These are phyloP conservation scores for Triplophysa bombifrons DNA, from an alignment of 2,797 vertebrate species.

Conservation along the genomic window DNA sequence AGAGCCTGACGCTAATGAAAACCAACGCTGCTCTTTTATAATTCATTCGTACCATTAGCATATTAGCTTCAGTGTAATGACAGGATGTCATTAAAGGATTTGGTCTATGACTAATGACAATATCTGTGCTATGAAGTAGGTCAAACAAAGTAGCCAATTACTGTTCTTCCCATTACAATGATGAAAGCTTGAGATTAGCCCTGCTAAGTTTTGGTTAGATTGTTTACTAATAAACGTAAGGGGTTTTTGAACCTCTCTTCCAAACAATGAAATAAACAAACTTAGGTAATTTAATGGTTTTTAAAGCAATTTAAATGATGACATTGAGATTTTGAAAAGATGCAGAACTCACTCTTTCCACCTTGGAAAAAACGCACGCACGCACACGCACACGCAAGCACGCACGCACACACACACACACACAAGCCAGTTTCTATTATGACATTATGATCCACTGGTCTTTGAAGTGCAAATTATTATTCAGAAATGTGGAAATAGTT, in stretches of 20 bases:
- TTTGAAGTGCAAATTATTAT: background rate
- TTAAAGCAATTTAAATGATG: conserved; percentile 38
- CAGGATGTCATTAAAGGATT: conserved; percentile 64
- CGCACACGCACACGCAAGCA: too few relatives aligned
- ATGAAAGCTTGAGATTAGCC: conserved; percentile 52
- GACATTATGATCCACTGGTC: background rate
- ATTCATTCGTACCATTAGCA: conserved; percentile 65
- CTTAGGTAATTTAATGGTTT: conserved; percentile 49
- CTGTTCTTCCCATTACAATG: conserved; percentile 43
- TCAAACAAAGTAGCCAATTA: conserved; percentile 55
- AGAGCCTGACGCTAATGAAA: conserved; percentile 49
- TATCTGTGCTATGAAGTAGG: conserved; percentile 56
- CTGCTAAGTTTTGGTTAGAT: conserved; percentile 48
- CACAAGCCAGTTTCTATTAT: background rate
- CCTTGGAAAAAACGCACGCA: background rate
- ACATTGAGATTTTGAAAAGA: conserved; percentile 20
- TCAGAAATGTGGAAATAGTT: background rate
- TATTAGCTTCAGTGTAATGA: conserved; percentile 62
- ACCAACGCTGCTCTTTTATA: conserved; percentile 61
- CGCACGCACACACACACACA: too few relatives aligned
- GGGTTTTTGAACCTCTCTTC: conserved; percentile 43
- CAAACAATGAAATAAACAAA: conserved; percentile 50
- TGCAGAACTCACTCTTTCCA: conserved; percentile 12
- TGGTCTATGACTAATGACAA: conserved; percentile 61
- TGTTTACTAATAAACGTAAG: conserved; percentile 61